Conservation (phyloP, 2,797 vertebrate genomes). For the Mormyrus proboscirostris region DNA sequence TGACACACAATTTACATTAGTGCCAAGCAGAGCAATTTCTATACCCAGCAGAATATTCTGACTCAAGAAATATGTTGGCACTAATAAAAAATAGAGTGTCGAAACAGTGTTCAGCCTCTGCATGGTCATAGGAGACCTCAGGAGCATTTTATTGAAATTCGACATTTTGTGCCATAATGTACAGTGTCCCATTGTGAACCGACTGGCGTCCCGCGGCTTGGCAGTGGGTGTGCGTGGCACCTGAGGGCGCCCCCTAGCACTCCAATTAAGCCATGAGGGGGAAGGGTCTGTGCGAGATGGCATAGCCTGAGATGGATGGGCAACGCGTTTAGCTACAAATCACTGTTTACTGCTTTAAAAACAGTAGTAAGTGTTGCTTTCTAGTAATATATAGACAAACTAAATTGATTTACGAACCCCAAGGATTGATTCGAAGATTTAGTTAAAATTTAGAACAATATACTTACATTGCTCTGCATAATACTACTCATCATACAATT, state of each 20-base stretch:
- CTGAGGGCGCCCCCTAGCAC: background rate
- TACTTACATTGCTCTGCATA: background rate
- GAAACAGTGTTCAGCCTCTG: background rate
- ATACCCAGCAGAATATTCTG: background rate
- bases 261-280: background rate
- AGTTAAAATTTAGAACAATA: background rate
- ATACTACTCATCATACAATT: background rate
- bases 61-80: background rate
- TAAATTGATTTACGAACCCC: background rate
- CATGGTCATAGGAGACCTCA: background rate
- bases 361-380: background rate
- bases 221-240: background rate
- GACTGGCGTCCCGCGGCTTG: background rate
- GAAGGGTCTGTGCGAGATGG: background rate
- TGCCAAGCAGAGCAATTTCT: background rate
- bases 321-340: background rate
- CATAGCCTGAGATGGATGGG: background rate
- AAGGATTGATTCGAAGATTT: background rate
- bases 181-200: background rate
- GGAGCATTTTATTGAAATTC: background rate
- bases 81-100: background rate
- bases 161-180: background rate
- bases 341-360: background rate
- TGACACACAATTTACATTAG: slow-evolving; percentile 1
- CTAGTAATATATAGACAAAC: background rate